A percentile compares a stretch with the other conserved stretches of the same genome.
These are phyloP conservation scores for Pegea sp. DNA, from an alignment of 23 tunicate species.

Conservation along the genomic window DNA sequence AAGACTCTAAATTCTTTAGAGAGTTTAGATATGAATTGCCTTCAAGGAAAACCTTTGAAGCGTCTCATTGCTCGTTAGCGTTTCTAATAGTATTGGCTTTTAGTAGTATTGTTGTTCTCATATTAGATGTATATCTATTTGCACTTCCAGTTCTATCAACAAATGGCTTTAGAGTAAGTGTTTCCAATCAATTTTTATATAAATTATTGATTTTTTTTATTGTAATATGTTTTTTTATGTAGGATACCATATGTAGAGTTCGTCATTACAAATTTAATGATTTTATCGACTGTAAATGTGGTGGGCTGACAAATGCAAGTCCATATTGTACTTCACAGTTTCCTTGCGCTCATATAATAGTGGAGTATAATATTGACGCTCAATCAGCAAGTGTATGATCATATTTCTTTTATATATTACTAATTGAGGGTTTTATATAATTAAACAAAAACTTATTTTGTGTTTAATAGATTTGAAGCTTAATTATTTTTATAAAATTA, in stretches of 20 bases:
- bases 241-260: constrained; percentile 25
- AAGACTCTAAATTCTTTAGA: background rate
- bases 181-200: background rate
- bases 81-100: background rate
- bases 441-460: no score
- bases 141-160: background rate
- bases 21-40: background rate
- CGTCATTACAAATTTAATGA: constrained; percentile 1
- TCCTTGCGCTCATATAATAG: constrained; percentile 23
- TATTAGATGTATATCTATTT: background rate
- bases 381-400: background rate
- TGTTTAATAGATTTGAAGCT: background rate
- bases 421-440: no score
- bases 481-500: background rate
- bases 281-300: constrained; percentile 24
- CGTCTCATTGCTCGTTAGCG: constrained; percentile 1
- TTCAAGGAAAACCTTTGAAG: background rate
- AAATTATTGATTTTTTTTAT: background rate
- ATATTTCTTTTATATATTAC: no score
- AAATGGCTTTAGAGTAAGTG: background rate
- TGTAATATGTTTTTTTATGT: background rate
- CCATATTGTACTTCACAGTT: constrained; percentile 40
- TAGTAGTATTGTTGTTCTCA: background rate
- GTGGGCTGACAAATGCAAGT: constrained; percentile 22
- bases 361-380: constrained; percentile 8